These are phyloP conservation scores for Sylvilagus floridanus DNA, from an alignment of 2,797 vertebrate genomes.

Conservation along the genomic window DNA sequence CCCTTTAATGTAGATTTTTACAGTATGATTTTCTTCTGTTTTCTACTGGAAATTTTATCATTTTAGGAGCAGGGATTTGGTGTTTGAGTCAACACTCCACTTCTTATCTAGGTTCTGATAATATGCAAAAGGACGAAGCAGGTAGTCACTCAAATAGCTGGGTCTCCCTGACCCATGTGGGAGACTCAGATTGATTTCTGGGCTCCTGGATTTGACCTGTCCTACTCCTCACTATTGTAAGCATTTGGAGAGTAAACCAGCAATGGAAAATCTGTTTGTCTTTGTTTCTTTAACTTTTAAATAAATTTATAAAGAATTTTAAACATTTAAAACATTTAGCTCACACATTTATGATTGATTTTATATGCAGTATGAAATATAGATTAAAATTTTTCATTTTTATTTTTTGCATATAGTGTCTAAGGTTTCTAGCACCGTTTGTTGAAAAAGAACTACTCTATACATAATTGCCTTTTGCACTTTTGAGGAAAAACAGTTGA, in stretches of 20 bases:
- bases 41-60: slow-evolving; percentile 22
- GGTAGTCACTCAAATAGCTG: too few species aligned
- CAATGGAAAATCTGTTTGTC: too few species aligned
- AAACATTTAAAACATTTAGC: background rate
- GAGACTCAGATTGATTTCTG: too few species aligned
- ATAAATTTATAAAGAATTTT: too few species aligned
- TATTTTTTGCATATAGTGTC: background rate
- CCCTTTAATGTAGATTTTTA: background rate
- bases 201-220: too few species aligned
- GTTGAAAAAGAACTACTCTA: background rate
- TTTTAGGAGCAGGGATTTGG: background rate
- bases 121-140: too few species aligned
- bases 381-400: background rate
- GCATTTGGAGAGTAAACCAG: too few species aligned
- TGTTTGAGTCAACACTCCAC: too few species aligned
- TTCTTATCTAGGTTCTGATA: too few species aligned
- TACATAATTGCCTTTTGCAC: slow-evolving; percentile 6
- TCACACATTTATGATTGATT: slow-evolving; percentile 8
- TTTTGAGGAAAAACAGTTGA: slow-evolving; percentile 36
- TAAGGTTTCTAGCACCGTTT: background rate
- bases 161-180: too few species aligned
- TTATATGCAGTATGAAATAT: background rate
- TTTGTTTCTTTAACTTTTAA: too few species aligned
- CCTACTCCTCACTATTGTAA: too few species aligned
- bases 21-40: slow-evolving; percentile 26